A percentile compares a stretch with the other conserved stretches of the same genome.
Evolutionary conservation across 2,888 invertebrate species (phyloP).

Genomic region (Nymphalis c-album): DNA sequence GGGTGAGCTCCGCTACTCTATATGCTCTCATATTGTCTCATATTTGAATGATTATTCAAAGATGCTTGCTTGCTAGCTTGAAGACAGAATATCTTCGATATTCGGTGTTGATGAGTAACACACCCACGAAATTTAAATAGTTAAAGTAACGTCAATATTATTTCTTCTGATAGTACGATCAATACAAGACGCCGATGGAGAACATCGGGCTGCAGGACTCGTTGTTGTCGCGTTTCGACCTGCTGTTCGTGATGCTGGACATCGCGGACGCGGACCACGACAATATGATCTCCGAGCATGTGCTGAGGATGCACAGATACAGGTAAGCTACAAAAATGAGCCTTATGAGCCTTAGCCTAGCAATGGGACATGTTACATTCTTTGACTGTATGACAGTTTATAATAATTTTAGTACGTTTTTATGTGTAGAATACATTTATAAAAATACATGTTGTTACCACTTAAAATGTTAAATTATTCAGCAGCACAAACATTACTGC

Average conservation of each 20-base stretch:
- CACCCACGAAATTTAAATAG: background rate
- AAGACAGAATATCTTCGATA: too few species aligned
- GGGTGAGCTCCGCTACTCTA: background rate
- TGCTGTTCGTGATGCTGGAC: constrained; percentile 98
- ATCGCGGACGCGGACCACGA: constrained; percentile 94
- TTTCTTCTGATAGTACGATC: constrained; percentile 89
- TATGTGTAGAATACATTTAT: too few species aligned
- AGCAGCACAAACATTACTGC: too few species aligned
- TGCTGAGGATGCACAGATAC: constrained; percentile 98
- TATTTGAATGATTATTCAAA: too few species aligned
- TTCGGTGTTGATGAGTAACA: background rate
- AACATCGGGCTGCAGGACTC: constrained; percentile 99
- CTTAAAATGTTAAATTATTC: too few species aligned
- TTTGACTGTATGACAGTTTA: too few species aligned
- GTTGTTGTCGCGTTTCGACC: constrained; percentile 97
- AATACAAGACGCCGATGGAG: constrained; percentile 99
- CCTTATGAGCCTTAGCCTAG: too few species aligned
- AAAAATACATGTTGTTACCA: too few species aligned
- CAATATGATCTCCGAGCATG: constrained; percentile 96
- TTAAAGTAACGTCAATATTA: background rate
- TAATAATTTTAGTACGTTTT: too few species aligned
- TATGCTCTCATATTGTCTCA: too few species aligned
- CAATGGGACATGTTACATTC: too few species aligned
- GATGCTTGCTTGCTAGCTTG: too few species aligned
- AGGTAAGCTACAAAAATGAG: constrained; percentile 66